Conservation (phyloP, 2,113 vertebrate genomes). For the Sorex araneus region DNA sequence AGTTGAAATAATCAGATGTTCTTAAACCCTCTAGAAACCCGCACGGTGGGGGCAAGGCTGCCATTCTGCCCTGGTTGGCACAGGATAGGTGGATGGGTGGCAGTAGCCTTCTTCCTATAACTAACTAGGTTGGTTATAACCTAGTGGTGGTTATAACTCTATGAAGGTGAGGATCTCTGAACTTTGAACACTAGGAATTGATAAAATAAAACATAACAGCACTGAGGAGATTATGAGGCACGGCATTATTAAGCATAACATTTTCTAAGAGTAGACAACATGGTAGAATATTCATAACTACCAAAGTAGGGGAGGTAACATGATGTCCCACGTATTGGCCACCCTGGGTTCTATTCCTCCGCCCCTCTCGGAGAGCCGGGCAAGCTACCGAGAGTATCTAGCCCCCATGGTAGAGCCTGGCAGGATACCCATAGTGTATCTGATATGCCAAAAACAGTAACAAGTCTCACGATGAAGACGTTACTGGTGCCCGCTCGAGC, state of each 20-base stretch:
- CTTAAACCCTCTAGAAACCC: neutral
- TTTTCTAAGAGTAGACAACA: slow-evolving; percentile 47
- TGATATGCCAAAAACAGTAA: too few relatives aligned
- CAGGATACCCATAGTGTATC: too few relatives aligned
- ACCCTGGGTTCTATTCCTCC: too few relatives aligned
- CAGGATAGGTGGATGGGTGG: too few relatives aligned
- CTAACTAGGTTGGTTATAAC: neutral
- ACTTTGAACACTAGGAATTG: neutral
- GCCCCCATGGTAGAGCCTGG: too few relatives aligned
- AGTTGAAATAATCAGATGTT: neutral
- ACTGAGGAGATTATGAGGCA: neutral
- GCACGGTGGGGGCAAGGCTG: neutral
- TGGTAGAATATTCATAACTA: slow-evolving; percentile 42
- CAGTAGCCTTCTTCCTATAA: neutral
- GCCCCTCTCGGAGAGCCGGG: too few relatives aligned
- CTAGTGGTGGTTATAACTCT: neutral
- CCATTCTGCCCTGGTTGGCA: neutral
- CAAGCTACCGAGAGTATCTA: too few relatives aligned
- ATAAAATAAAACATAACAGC: neutral
- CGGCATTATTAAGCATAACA: neutral
- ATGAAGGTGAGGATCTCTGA: neutral
- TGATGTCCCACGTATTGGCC: too few relatives aligned
- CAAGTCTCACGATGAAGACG: too few relatives aligned
- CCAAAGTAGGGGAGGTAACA: neutral
- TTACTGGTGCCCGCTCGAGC: too few relatives aligned